Evolutionary conservation across 2,113 vertebrate genomes (phyloP).

Genomic region (Athene cunicularia): DNA sequence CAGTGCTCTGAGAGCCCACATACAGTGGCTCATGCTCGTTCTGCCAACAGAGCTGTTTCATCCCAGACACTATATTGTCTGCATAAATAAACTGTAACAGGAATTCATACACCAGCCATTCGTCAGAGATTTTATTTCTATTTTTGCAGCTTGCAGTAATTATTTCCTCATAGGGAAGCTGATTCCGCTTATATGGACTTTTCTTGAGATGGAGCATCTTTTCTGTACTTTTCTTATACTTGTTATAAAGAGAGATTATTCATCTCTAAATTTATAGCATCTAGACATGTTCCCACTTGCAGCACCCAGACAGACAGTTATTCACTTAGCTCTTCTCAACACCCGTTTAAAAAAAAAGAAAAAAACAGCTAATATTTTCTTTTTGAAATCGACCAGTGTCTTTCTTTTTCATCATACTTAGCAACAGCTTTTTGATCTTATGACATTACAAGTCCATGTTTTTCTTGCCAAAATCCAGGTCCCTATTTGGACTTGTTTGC

Average conservation of each 20-base stretch:
- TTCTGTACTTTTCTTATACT: constrained; percentile 52
- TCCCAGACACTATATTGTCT: constrained; percentile 71
- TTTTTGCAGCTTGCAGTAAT: constrained; percentile 66
- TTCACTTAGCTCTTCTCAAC: constrained; percentile 22
- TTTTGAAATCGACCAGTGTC: not conserved
- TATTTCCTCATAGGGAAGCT: constrained; percentile 68
- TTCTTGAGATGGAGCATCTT: constrained; percentile 58
- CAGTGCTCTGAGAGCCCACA: constrained; percentile 65
- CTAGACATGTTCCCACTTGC: constrained; percentile 57
- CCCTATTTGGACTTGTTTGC: not conserved
- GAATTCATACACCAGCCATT: constrained; percentile 59
- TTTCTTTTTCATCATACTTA: not conserved
- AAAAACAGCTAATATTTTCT: not conserved
- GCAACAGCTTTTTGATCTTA: not conserved
- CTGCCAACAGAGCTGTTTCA: constrained; percentile 68
- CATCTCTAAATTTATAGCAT: constrained; percentile 65
- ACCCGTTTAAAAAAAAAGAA: not conserved
- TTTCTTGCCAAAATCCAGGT: not conserved
- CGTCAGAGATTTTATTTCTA: constrained; percentile 66
- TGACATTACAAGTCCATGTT: not conserved
- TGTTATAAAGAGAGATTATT: constrained; percentile 60
- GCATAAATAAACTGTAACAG: constrained; percentile 69
- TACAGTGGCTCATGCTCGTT: constrained; percentile 63
- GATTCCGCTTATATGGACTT: constrained; percentile 66
- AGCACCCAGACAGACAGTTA: constrained; percentile 48